Evolutionary conservation across 2,113 vertebrate genomes (phyloP), one percentile per base, ranked within the genome.

Genomic region (Casuarius casuarius): DNA sequence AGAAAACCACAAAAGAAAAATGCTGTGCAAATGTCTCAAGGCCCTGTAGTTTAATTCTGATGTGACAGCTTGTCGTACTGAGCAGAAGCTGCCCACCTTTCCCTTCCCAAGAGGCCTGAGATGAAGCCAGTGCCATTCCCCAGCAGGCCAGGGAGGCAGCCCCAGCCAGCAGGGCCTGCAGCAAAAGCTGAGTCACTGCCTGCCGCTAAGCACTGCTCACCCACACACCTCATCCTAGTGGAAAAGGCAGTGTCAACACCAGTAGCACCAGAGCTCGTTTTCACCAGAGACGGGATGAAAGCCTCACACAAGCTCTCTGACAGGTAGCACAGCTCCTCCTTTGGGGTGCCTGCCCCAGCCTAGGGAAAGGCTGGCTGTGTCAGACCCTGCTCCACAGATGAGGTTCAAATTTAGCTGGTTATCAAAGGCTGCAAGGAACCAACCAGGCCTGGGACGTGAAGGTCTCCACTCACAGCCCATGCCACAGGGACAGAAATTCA

Each of bases 221-320:
- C 22, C 78, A 71, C 17, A 1, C 0, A 1, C 35, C 26, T 56
- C 7, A 2, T 49, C 35, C 61, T 49, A 0, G 0, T 1, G 4
- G 66, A 31, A 66, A 28, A 70, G 59, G 22, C 49, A 84, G 38
- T 3, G 2, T 15, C 78, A 67, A 15, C 0, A 1, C 58, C 72
- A 92, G 65, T 26, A 85, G 82, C 74, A 73, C 52, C 31, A 70
- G 40, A 40, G 35, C 68, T 54, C 8, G 0, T 12, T 42, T 11
- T 46, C 46, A 79, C 23, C 1, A 0, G 33, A 78, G 52, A 28
- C 0, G 2, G 66, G 61, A 70, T 20, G 38, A 78, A 78, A 90
- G 42, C 77, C 67, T 38, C 4, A 0, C 0, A 1, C 18, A 17
- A 85, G 14, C 44, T 38, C 44, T 61, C 21, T 22, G 26, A n/a